A percentile compares a stretch with the other conserved stretches of the same genome.
Evolutionary conservation across 2,113 vertebrate species (phyloP).

Genomic region (Istiophorus platypterus): DNA sequence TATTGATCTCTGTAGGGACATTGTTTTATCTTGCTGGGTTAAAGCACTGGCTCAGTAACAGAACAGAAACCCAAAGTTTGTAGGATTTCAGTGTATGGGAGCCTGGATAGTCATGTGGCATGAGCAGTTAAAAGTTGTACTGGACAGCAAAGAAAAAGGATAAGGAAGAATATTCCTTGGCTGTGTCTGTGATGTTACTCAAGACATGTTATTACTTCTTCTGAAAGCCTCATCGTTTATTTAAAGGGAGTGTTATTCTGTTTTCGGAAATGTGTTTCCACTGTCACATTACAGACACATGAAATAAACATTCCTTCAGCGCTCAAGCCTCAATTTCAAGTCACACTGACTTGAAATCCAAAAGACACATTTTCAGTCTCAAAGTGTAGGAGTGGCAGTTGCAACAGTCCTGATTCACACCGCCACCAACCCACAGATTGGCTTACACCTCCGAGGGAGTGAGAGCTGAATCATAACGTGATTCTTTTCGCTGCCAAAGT

Average conservation of each 20-base stretch:
- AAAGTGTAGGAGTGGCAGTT: slow-evolving; percentile 65
- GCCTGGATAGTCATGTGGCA: not conserved
- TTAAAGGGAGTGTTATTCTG: slow-evolving; percentile 29
- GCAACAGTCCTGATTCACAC: slow-evolving; percentile 66
- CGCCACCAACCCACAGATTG: slow-evolving; percentile 67
- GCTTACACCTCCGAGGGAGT: slow-evolving; percentile 63
- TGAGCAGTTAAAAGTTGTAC: slow-evolving; percentile 13
- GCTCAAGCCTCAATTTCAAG: slow-evolving; percentile 43
- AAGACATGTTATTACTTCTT: not conserved
- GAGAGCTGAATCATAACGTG: slow-evolving; percentile 72
- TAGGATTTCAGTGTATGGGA: not conserved
- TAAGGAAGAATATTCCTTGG: not conserved
- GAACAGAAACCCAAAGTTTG: not conserved
- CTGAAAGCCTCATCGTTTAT: slow-evolving; percentile 22
- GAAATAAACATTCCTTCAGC: slow-evolving; percentile 30
- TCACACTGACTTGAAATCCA: slow-evolving; percentile 67
- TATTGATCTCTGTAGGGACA: slow-evolving; percentile 38
- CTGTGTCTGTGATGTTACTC: slow-evolving; percentile 15
- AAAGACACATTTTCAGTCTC: slow-evolving; percentile 64
- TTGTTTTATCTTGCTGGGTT: slow-evolving; percentile 12
- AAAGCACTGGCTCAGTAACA: not conserved
- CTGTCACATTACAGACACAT: slow-evolving; percentile 47
- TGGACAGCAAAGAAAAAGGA: slow-evolving; percentile 9
- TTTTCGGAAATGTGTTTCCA: slow-evolving; percentile 37
- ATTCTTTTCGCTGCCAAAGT: slow-evolving; percentile 44